These are phyloP conservation scores for Drosophila ironensis DNA, from an alignment of 1,140 invertebrate genomes.

Conservation along the genomic window DNA sequence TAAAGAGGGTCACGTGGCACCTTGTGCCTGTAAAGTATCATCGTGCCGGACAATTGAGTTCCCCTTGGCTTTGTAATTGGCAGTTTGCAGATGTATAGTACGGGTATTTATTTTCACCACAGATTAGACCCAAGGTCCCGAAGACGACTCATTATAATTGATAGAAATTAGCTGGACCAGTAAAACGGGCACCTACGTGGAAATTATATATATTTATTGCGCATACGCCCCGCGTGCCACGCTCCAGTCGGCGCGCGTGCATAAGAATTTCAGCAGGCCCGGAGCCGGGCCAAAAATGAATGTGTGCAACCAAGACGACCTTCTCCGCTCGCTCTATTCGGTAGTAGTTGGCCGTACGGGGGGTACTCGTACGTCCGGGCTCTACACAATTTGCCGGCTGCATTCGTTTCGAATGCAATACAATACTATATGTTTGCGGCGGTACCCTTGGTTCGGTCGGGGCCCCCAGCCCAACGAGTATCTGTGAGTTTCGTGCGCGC, in stretches of 20 bases:
- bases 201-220: conserved; percentile 51
- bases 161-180: conserved; percentile 56
- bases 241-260: conserved; percentile 49
- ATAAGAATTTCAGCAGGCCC: conserved; percentile 32
- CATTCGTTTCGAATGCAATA: conserved; percentile 12
- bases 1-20: too few species aligned
- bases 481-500: conserved; percentile 33
- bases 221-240: conserved; percentile 58
- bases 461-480: conserved; percentile 13
- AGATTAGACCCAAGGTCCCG: conserved; percentile 53
- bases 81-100: conserved; percentile 2
- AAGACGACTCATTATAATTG: conserved; percentile 41
- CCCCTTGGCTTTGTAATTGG: conserved; percentile 39
- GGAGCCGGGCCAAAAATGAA: conserved; percentile 18
- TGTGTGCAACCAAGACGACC: conserved; percentile 20
- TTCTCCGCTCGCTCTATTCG: conserved; percentile 7
- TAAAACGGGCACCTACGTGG: too few species aligned
- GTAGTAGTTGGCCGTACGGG: too few species aligned
- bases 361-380: neutral
- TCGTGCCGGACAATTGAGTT: conserved; percentile 15
- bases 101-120: conserved; percentile 14
- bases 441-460: conserved; percentile 6
- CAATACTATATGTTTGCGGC: conserved; percentile 4
- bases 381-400: neutral
- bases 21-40: conserved; percentile 10